phyloP scores from a whole-genome alignment of 2,113 vertebrate species.

The Seriola rivoliana region DNA sequence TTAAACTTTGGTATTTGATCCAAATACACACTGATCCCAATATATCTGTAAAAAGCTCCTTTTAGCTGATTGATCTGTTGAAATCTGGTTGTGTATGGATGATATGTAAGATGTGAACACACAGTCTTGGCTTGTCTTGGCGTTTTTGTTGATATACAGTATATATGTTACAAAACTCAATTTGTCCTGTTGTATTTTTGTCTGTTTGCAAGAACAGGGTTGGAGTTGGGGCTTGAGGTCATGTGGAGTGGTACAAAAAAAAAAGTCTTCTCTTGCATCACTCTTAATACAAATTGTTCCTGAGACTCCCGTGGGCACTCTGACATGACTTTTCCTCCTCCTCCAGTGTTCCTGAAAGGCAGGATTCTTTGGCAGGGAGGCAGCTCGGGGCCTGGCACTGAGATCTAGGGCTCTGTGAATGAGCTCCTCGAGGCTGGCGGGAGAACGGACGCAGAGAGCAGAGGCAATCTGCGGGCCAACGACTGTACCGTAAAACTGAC shows the following conservation, averaged over 20 bases:
- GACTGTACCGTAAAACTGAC: conserved; percentile 42
- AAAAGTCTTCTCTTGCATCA: conserved; percentile 31
- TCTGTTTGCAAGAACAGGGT: background rate
- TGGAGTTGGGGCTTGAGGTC: background rate
- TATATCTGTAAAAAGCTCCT: no score
- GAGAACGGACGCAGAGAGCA: conserved; percentile 9
- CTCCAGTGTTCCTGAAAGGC: conserved; percentile 57
- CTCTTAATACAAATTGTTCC: conserved; percentile 56
- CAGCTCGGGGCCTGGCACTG: conserved; percentile 30
- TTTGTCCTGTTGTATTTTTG: background rate
- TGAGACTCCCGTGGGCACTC: conserved; percentile 48
- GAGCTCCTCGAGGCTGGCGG: conserved; percentile 40
- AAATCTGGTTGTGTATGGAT: no score
- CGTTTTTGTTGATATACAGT: background rate
- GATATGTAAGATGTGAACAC: background rate
- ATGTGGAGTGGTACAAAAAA: conserved; percentile 14
- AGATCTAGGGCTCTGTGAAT: conserved; percentile 35
- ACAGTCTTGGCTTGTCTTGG: background rate
- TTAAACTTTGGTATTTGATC: no score
- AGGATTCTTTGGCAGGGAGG: conserved; percentile 59
- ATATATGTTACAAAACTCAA: background rate
- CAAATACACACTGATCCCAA: no score
- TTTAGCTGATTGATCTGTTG: no score
- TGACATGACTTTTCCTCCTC: conserved; percentile 38
- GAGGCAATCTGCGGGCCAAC: conserved; percentile 16